Base-by-base conservation (phyloP, 2,113 vertebrate genomes). In the Salminus brasiliensis region DNA sequence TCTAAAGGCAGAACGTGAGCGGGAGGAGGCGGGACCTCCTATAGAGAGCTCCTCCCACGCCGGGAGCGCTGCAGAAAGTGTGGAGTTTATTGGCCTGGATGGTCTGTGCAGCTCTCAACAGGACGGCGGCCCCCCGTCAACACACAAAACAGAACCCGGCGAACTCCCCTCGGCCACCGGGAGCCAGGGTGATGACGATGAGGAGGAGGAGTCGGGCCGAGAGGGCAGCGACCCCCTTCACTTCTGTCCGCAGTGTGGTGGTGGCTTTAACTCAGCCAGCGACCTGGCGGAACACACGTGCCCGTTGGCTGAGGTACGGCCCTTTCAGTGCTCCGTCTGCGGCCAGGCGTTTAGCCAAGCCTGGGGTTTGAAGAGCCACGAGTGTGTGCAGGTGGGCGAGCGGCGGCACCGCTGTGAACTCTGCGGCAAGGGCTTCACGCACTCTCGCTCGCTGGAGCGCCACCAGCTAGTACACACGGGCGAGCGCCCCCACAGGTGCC, bases 381-480 rank as follows among this genome's bases (percentile, higher is more conserved):
- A 97, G 83, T 93, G 96, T 0, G 94, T 95, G 84, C 95, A 95
- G 77, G 93, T 93, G 0, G 95, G 95, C 0, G 95, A 98, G 87
- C 94, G 96, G 74, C 95, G 95, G 0, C 95, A 98, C 87, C 93
- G 95, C 83, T 98, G 96, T 16, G 93, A 95, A 0, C 94, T 97
- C 39, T 98, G 96, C 1, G 95, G 95, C 0, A 97, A 97, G 75
- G 92, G 96, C 57, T 98, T 98, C 89, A 95, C 95, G 0, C 96
- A 97, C 83, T 95, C 95, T 0, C 96, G 96, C 83, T 96, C 96
- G 10, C 91, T 98, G 27, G 95, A 95, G 82, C 95, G 96, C n/a
- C 97, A 98, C 87, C 95, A 95, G 23, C 92, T 96, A 70, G 96
- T 97, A 76, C 96, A 98, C 91, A 97, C 96, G 0, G 94, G 96